Percentiles rank a stretch among this genome's conserved stretches.
These are phyloP conservation scores for Tokudaia muenninki DNA, from an alignment of 2,797 vertebrate genomes.

Conservation along the genomic window DNA sequence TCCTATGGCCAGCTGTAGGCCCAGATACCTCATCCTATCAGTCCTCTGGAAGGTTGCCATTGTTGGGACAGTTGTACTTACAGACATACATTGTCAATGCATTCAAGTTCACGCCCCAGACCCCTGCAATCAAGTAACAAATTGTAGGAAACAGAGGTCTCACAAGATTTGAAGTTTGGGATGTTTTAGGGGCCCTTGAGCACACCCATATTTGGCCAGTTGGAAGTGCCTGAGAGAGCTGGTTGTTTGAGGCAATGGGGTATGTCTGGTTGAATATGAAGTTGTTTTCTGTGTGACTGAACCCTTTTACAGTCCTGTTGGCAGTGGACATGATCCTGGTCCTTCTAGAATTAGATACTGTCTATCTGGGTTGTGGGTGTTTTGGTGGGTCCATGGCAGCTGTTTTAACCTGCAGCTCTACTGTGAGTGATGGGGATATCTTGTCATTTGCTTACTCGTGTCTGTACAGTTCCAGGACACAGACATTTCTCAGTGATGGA, in stretches of 20 bases:
- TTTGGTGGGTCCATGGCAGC: background rate
- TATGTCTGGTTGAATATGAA: background rate
- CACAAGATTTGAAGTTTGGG: background rate
- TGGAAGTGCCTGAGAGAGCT: no score
- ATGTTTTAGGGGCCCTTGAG: background rate
- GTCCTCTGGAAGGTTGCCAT: background rate
- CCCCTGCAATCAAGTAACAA: background rate
- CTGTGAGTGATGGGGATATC: no score
- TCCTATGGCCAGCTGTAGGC: no score
- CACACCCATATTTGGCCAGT: no score
- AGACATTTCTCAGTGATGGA: background rate
- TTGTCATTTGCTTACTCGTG: background rate
- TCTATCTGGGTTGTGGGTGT: background rate
- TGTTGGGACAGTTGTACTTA: background rate
- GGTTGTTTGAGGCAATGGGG: background rate
- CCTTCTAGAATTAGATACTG: no score
- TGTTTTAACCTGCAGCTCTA: background rate
- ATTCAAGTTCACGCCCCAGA: background rate
- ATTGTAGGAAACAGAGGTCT: background rate
- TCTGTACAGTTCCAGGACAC: background rate
- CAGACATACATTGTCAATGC: background rate
- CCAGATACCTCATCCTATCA: background rate
- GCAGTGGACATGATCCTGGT: background rate
- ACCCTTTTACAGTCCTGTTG: background rate
- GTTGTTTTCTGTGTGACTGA: background rate